A percentile compares a stretch with the other conserved stretches of the same genome.
Conservation (phyloP, 30 jellyfish, hydroid and myxozoan genomes). For the Cassiopea andromeda region DNA sequence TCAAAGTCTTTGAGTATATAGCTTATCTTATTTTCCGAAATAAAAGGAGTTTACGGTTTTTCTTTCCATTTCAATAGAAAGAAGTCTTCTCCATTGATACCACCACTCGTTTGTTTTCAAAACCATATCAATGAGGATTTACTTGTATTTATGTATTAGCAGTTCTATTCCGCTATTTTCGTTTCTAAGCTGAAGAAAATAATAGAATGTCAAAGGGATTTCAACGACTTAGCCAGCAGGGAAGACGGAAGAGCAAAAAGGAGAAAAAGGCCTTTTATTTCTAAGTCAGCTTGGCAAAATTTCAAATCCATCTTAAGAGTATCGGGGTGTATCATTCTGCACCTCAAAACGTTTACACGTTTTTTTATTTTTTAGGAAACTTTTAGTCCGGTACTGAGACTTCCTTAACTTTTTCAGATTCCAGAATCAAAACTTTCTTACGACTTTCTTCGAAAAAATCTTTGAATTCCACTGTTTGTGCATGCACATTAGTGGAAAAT, state of each 20-base stretch:
- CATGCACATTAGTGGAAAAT: no score
- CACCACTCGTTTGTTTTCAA: slow-evolving; percentile 3
- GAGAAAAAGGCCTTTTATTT: neutral
- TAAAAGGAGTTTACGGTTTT: neutral
- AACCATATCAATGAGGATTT: neutral
- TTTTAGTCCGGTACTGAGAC: no score
- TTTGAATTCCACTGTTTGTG: no score
- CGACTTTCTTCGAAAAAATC: no score
- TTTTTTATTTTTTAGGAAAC: no score
- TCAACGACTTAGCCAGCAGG: neutral
- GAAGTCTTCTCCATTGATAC: neutral
- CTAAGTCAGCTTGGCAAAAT: no score
- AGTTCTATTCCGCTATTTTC: neutral
- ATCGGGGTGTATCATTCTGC: no score
- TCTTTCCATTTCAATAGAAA: neutral
- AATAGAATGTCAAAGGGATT: neutral
- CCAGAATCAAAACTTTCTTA: no score
- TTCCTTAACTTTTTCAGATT: no score
- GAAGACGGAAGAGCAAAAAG: neutral
- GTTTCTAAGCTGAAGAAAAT: neutral
- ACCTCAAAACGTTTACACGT: no score
- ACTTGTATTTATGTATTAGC: neutral
- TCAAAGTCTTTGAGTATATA: neutral
- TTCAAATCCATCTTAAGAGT: no score
- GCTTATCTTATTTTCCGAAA: neutral